phyloP scores from a whole-genome alignment of 2,888 invertebrate species.

The Ennomos quercinarius region DNA sequence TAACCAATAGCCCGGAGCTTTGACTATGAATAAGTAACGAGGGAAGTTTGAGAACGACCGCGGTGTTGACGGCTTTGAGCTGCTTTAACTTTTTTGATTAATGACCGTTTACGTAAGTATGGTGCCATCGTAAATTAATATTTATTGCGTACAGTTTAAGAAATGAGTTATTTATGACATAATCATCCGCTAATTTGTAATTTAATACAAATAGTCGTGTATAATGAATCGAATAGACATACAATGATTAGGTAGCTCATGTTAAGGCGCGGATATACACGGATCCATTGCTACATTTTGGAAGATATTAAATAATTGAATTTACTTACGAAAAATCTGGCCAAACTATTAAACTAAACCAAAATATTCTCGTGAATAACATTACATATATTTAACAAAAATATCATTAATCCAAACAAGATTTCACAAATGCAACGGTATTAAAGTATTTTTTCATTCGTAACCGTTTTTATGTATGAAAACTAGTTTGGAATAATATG shows the following conservation, averaged over 20 bases:
- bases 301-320: no score
- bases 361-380: no score
- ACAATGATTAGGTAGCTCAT: slow-evolving; percentile 3
- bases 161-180: slow-evolving; percentile 21
- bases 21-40: slow-evolving; percentile 47
- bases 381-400: no score
- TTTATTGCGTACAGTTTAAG: slow-evolving; percentile 23
- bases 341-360: no score
- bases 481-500: no score
- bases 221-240: slow-evolving; percentile 16
- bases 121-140: slow-evolving; percentile 27
- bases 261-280: no score
- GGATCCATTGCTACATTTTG: no score
- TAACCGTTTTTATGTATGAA: no score
- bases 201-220: slow-evolving; percentile 12
- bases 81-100: slow-evolving; percentile 43
- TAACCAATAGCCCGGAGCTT: slow-evolving; percentile 44
- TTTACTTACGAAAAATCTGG: no score
- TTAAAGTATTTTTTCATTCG: no score
- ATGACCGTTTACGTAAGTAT: slow-evolving; percentile 35
- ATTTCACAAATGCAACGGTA: no score
- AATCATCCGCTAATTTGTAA: slow-evolving; percentile 14
- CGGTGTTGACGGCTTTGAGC: slow-evolving; percentile 28
- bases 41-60: slow-evolving; percentile 34
- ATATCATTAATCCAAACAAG: no score